Evolutionary conservation across 2,797 vertebrate genomes (phyloP).

Genomic region (Echeneis naucrates): DNA sequence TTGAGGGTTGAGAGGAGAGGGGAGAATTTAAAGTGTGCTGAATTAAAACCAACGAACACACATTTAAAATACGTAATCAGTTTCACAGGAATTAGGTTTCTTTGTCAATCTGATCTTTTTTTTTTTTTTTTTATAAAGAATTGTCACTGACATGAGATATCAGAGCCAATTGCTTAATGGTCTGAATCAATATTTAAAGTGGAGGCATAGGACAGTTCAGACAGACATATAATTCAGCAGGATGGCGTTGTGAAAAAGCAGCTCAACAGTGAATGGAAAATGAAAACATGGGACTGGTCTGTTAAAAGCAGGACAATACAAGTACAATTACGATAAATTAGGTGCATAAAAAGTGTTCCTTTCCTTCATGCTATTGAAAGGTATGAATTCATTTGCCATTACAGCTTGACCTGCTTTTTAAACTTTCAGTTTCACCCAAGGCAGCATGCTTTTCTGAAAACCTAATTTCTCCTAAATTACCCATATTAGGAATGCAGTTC

Average conservation of each 20-base stretch:
- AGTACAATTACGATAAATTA: slow-evolving; percentile 52
- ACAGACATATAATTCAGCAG: slow-evolving; percentile 33
- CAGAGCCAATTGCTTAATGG: slow-evolving; percentile 35
- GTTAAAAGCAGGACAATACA: slow-evolving; percentile 29
- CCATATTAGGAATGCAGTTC: slow-evolving; percentile 78
- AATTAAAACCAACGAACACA: slow-evolving; percentile 16
- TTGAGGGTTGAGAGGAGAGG: background rate
- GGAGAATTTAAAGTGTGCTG: background rate
- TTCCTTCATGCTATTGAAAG: slow-evolving; percentile 50
- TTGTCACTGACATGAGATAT: slow-evolving; percentile 22
- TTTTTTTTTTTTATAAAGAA: slow-evolving; percentile 32
- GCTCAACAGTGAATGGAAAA: slow-evolving; percentile 37
- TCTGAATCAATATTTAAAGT: slow-evolving; percentile 52
- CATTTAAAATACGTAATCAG: slow-evolving; percentile 6
- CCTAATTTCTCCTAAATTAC: slow-evolving; percentile 81
- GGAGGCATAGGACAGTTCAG: slow-evolving; percentile 5
- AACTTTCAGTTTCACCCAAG: slow-evolving; percentile 68
- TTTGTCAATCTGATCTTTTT: slow-evolving; percentile 30
- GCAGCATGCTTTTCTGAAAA: slow-evolving; percentile 77
- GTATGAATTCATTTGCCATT: slow-evolving; percentile 58
- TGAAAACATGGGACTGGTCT: slow-evolving; percentile 45
- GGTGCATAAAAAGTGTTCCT: slow-evolving; percentile 27
- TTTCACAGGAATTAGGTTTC: slow-evolving; percentile 1
- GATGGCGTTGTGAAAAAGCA: slow-evolving; percentile 17
- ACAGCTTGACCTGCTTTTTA: slow-evolving; percentile 73